Base-by-base conservation (phyloP, 2,888 invertebrate species). In the Cheilosia urbana region DNA sequence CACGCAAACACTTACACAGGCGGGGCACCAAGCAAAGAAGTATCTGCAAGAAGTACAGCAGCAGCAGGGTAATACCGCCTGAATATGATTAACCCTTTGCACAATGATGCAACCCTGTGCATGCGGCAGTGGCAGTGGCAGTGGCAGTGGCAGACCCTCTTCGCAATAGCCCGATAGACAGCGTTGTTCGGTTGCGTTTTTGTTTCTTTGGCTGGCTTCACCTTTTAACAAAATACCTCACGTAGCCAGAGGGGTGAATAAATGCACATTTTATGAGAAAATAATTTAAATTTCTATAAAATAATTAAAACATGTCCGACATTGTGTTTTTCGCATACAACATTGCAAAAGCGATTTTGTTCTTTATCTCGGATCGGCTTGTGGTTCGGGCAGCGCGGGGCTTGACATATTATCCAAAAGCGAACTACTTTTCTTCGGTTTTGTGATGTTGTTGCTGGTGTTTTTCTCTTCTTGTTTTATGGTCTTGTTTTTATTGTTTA, bases 211-310 rank as follows among this genome's bases (percentile, higher is more conserved):
- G 53, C 27, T 72, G 71, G 21, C 76, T 81, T 81, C 57, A 72
- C 71, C 68, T 85, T 81, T 72, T 66, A 68, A 81, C 80, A 81
- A 81, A 81, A 81, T 76, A 45, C 76, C 68, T 66, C 71, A 27
- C 68, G 71, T 80, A 47, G 57, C 80, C 63, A 62, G 57, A 72
- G 80, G 85, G 85, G 71, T 73, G 80, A 85, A 68, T 68, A 80
- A 85, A 85, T 85, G 80, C 85, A 80, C 85, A 81, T 87, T 87
- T 87, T 82, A 87, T 87, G 87, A 87, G 87, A 87, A 87, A 87
- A 87, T 87, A 87, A 87, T 87, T 87, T 69, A 87, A 87, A 87
- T 87, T 87, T 87, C 81, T 87, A 82, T 81, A 87, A 82, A 87
- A 87, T 87, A 87, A 87, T 87, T 87, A 87, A 87, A 87, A 87